Evolutionary conservation across 2,888 invertebrate genomes (phyloP), one percentile per base, ranked within the genome.

Genomic region (Dromius quadrimaculatus): DNA sequence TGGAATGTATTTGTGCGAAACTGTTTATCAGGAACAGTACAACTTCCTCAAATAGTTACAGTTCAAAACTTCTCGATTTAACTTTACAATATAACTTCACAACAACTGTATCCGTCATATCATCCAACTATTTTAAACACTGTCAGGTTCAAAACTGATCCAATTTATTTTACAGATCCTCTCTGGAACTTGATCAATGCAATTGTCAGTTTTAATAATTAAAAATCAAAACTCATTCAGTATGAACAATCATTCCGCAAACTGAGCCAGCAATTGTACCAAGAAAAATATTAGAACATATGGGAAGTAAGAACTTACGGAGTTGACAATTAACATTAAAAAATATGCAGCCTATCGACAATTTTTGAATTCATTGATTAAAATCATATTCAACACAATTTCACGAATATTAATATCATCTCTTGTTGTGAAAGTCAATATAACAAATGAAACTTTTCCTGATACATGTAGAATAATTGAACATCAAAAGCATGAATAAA

Each of bases 31-130:
- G 15, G 15, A 41, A 15, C 41, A 41, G 41, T 11, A 1, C 28
- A 54, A 54, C 50, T 54, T 54, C 50, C 28, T 15, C 23, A 15
- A 54, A 54, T 54, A 54, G 50, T 47, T 47, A 13, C 9, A 20
- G 22, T 54, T 54, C 50, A 54, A 47, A 47, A 54, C 50, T 54
- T 54, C 50, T 11, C 32, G 50, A 54, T n/a, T n/a, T n/a, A n/a
- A n/a, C n/a, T n/a, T n/a, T n/a, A n/a, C n/a, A 36, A 28, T 54
- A 13, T n/a, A 54, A 54, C 50, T 54, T 54, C 50, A 54, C 50
- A 54, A 54, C 50, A 54, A 54, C 32, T 54, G 28, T 28, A 54
- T 59, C 34, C 59, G 59, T 59, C 59, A 59, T 59, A 59, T 54
- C 17, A n/a, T 20, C 15, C 4, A 59, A 59, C 36, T 36, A 59